Evolutionary conservation across 2,113 vertebrate genomes (phyloP).

Genomic region (Gambusia affinis): DNA sequence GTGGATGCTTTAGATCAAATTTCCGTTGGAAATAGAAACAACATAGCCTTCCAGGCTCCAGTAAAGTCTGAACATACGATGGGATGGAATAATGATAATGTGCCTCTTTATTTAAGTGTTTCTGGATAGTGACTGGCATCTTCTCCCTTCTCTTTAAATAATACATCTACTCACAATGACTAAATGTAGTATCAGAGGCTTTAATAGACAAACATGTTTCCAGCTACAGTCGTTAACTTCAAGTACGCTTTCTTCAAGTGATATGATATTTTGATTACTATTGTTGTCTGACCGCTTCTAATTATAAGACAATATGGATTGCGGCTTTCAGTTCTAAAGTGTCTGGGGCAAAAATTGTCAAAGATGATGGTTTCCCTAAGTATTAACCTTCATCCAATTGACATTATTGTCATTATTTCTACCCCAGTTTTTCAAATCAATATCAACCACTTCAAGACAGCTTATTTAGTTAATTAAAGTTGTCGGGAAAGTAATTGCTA

Average conservation of each 20-base stretch:
- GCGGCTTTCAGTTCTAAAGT: neutral
- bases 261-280: neutral
- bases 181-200: slow-evolving; percentile 16
- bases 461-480: slow-evolving; percentile 2
- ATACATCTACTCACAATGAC: slow-evolving; percentile 20
- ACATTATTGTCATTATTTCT: slow-evolving; percentile 12
- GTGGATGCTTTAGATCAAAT: slow-evolving; percentile 25
- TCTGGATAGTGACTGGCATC: slow-evolving; percentile 22
- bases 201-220: slow-evolving; percentile 9
- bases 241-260: neutral
- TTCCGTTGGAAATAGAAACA: slow-evolving; percentile 32
- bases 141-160: slow-evolving; percentile 56
- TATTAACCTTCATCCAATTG: neutral
- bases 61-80: slow-evolving; percentile 3
- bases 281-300: neutral
- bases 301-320: too few relatives aligned
- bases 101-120: slow-evolving; percentile 45
- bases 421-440: slow-evolving; percentile 25
- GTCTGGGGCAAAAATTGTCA: neutral
- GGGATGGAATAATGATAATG: slow-evolving; percentile 38
- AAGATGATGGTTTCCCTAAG: neutral
- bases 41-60: slow-evolving; percentile 31
- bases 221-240: slow-evolving; percentile 5
- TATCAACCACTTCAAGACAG: neutral
- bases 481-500: slow-evolving; percentile 21